Evolutionary conservation across 1,140 invertebrate genomes (phyloP).

Genomic region (Vanessa atalanta): DNA sequence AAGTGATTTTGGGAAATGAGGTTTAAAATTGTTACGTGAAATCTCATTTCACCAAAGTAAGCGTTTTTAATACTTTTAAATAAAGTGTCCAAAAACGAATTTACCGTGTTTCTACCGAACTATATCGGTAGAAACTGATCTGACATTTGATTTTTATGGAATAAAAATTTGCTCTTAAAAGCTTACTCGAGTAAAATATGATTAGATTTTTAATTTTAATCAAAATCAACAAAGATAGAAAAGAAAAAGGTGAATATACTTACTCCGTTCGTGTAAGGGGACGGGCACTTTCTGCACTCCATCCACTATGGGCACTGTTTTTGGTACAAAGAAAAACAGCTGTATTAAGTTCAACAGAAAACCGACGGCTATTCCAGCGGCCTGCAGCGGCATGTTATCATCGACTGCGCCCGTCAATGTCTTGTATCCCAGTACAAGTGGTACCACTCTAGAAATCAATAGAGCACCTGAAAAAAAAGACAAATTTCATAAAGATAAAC

Average conservation of each 20-base stretch:
- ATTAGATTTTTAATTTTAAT: background rate
- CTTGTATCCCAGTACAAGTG: constrained; percentile 28
- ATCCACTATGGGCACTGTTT: constrained; percentile 1
- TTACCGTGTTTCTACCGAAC: too few species aligned
- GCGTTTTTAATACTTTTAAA: too few species aligned
- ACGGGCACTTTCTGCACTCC: constrained; percentile 11
- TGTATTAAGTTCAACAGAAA: constrained; percentile 29
- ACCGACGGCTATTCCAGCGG: constrained; percentile 5
- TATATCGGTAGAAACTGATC: too few species aligned
- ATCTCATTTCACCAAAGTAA: too few species aligned
- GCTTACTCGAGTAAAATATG: too few species aligned
- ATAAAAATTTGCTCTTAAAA: too few species aligned
- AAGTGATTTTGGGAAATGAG: too few species aligned
- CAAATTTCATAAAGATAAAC: background rate
- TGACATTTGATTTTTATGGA: too few species aligned
- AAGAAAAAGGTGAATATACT: constrained; percentile 11
- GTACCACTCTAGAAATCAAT: constrained; percentile 31
- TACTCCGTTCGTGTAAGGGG: constrained; percentile 37
- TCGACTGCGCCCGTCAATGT: constrained; percentile 24
- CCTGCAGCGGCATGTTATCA: constrained; percentile 24
- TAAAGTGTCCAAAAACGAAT: too few species aligned
- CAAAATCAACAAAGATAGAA: background rate
- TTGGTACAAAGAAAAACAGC: constrained; percentile 30
- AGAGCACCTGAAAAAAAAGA: constrained; percentile 33
- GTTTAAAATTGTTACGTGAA: too few species aligned